A percentile compares a stretch with the other conserved stretches of the same genome.
Conservation (phyloP, 2,113 vertebrate genomes). For the Dicentrarchus labrax region DNA sequence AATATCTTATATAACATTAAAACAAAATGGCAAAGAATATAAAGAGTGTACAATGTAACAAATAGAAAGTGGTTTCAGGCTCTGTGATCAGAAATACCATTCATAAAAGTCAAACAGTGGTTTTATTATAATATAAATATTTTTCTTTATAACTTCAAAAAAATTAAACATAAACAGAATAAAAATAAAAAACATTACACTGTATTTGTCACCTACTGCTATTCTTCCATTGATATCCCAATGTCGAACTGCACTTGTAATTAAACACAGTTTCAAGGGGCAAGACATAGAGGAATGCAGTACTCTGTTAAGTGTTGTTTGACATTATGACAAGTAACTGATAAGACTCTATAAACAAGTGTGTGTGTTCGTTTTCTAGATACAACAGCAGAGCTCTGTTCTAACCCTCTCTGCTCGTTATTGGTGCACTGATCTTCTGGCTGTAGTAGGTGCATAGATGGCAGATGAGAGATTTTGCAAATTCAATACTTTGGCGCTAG, state of each 20-base stretch:
- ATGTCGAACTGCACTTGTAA: background rate
- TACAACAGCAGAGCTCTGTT: slow-evolving; percentile 41
- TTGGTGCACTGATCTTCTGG: background rate
- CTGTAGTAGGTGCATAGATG: background rate
- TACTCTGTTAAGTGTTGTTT: slow-evolving; percentile 71
- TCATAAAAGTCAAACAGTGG: too few species aligned
- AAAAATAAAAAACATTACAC: background rate
- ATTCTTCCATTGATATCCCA: background rate
- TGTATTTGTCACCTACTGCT: background rate
- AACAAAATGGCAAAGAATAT: background rate
- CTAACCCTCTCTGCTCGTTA: slow-evolving; percentile 39
- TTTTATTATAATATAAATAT: background rate
- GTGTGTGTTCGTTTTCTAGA: slow-evolving; percentile 30
- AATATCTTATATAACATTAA: background rate
- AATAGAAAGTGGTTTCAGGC: background rate
- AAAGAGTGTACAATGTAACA: background rate
- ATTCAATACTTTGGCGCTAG: background rate
- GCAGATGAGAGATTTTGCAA: background rate
- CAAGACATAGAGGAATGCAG: slow-evolving; percentile 60
- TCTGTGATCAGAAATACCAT: background rate
- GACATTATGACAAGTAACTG: slow-evolving; percentile 70
- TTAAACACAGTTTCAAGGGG: slow-evolving; percentile 3
- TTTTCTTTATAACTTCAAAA: background rate
- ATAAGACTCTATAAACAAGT: slow-evolving; percentile 75
- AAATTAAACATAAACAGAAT: background rate